Percentiles rank a stretch among this genome's conserved stretches.
Evolutionary conservation across 2,113 vertebrate genomes (phyloP).

Genomic region (Daphoenositta chrysoptera): DNA sequence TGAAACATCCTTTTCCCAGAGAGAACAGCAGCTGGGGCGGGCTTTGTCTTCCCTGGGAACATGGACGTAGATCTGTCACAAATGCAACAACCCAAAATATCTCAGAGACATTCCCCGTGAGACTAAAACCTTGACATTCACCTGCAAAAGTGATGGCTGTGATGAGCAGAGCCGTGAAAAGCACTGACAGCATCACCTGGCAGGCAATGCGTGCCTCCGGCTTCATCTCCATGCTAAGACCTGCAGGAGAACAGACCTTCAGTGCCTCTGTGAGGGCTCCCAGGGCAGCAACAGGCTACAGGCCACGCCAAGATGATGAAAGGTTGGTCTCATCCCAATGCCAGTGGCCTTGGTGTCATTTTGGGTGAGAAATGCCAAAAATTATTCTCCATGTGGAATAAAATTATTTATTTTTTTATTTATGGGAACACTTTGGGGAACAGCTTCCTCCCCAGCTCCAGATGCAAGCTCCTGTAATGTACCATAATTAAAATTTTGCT

Average conservation of each 20-base stretch:
- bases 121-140: rapidly evolving
- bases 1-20: rapidly evolving
- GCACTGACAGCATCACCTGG: not conserved
- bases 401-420: not conserved
- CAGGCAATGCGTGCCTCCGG: not conserved
- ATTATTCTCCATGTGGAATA: not conserved
- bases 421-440: not conserved
- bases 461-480: not conserved
- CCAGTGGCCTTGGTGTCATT: not conserved
- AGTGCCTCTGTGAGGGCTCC: rapidly evolving
- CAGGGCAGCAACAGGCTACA: rapidly evolving
- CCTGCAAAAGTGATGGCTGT: not conserved
- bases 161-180: not conserved
- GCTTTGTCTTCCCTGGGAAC: not conserved
- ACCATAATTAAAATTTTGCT: not conserved
- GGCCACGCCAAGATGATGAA: not conserved
- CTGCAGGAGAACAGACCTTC: not conserved
- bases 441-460: not conserved
- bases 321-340: rapidly evolving
- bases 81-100: not conserved
- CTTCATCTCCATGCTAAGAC: not conserved
- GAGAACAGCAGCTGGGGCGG: not conserved
- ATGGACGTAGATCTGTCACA: no score
- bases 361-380: not conserved
- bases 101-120: rapidly evolving